phyloP scores from a whole-genome alignment of 2,888 invertebrate species.

The Tillus elongatus region DNA sequence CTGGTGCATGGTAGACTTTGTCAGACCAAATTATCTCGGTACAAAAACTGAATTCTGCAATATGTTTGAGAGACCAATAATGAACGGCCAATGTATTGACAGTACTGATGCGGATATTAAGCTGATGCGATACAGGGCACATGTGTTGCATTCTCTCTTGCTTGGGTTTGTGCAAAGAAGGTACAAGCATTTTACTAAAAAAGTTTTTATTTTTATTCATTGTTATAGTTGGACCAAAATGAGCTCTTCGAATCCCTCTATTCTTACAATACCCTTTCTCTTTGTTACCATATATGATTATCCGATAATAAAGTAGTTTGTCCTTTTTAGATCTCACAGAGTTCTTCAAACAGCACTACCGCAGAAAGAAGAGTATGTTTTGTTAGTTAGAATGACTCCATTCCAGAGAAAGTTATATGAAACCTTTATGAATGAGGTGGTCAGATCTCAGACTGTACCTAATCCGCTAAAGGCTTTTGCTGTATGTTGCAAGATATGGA shows the following conservation, averaged over 20 bases:
- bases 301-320: too few relatives aligned
- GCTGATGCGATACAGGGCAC: constrained; percentile 89
- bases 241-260: too few relatives aligned
- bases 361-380: constrained; percentile 89
- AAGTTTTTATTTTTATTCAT: too few relatives aligned
- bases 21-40: constrained; percentile 93
- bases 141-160: constrained; percentile 87
- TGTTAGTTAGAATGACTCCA: constrained; percentile 77
- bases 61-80: constrained; percentile 98
- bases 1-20: constrained; percentile 99
- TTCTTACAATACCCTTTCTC: too few relatives aligned
- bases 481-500: constrained; percentile 97
- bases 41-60: constrained; percentile 95
- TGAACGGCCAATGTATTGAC: constrained; percentile 96
- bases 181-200: too few relatives aligned
- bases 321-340: constrained; percentile 89
- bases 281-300: too few relatives aligned
- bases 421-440: constrained; percentile 87
- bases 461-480: constrained; percentile 97
- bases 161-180: constrained; percentile 73
- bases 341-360: constrained; percentile 89
- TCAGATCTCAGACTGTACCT: constrained; percentile 74
- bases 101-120: constrained; percentile 90
- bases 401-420: constrained; percentile 87
- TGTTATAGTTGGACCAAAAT: too few relatives aligned